Evolutionary conservation across 2,888 invertebrate species (phyloP).

Genomic region (Himalopsyche kuldschensis): DNA sequence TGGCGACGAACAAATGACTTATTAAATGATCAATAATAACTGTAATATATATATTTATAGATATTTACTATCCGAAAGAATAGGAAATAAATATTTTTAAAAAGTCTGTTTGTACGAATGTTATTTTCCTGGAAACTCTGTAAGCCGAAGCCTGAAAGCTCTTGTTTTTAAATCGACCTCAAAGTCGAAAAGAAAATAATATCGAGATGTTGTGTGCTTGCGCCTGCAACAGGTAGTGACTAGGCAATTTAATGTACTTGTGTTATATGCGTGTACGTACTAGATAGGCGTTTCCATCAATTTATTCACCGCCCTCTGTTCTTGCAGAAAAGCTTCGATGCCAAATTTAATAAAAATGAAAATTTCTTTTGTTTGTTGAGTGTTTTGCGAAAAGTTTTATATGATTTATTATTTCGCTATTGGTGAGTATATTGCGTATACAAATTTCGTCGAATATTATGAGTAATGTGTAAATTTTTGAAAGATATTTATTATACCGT

Average conservation of each 20-base stretch:
- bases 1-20: too few relatives aligned
- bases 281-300: background rate
- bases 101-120: background rate
- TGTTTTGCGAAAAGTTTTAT: background rate
- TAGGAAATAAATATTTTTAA: too few relatives aligned
- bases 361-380: background rate
- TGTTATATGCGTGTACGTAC: background rate
- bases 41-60: too few relatives aligned
- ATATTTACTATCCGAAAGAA: too few relatives aligned
- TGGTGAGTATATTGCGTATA: background rate
- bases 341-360: background rate
- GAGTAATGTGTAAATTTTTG: background rate
- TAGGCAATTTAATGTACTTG: background rate
- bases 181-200: background rate
- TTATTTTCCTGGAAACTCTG: background rate
- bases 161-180: background rate
- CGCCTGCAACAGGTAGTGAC: background rate
- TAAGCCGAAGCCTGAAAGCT: too few relatives aligned
- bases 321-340: background rate
- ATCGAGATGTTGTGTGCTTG: background rate
- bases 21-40: too few relatives aligned
- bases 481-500: background rate
- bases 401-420: background rate
- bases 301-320: background rate
- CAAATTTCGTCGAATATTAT: background rate